A percentile compares a stretch with the other conserved stretches of the same genome.
These are phyloP conservation scores for Misgurnus mizolepis DNA, from an alignment of 2,113 vertebrate species.

Conservation along the genomic window DNA sequence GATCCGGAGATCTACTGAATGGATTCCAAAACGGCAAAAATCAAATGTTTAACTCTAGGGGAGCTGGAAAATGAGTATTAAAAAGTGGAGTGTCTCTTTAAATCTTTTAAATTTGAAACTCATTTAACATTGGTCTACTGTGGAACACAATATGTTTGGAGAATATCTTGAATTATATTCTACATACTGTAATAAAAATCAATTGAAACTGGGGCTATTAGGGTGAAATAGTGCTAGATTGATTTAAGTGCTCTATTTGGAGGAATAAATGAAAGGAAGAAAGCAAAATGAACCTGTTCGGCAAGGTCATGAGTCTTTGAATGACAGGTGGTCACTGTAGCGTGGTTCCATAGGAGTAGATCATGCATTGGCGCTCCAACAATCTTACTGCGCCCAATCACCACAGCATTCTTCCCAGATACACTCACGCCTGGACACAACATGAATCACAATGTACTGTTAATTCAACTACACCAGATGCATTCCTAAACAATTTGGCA, in stretches of 20 bases:
- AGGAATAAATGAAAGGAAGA: not conserved
- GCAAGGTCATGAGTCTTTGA: slow-evolving; percentile 85
- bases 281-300: slow-evolving; percentile 73
- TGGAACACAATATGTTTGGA: no score
- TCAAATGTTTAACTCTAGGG: no score
- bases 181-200: no score
- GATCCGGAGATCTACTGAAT: no score
- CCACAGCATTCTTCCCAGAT: slow-evolving; percentile 86
- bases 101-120: no score
- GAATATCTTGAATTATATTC: no score
- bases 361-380: slow-evolving; percentile 95
- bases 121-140: no score
- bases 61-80: no score
- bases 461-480: not conserved
- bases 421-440: slow-evolving; percentile 81
- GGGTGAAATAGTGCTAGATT: not conserved
- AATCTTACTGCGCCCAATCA: slow-evolving; percentile 94
- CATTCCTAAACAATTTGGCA: not conserved
- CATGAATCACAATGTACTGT: not conserved
- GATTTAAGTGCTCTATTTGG: no score
- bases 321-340: slow-evolving; percentile 94
- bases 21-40: no score
- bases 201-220: no score
- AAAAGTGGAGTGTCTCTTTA: no score
- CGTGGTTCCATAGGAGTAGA: slow-evolving; percentile 91